Conservation (phyloP, 2,888 invertebrate genomes). For the Tachina grossa region DNA sequence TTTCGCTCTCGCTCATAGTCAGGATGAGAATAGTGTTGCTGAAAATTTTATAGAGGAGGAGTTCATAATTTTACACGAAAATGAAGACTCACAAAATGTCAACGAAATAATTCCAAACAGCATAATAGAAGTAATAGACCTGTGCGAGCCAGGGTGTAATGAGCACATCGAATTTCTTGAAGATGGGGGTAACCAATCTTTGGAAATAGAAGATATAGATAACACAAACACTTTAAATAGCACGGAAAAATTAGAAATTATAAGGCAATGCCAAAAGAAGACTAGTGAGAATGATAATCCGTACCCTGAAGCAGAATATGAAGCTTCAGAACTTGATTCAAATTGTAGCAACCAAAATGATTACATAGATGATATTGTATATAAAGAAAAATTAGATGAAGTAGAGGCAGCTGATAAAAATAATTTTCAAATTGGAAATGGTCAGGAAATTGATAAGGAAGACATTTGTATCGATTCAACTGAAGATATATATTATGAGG, state of each 20-base stretch:
- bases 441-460: background rate
- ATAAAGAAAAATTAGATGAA: constrained; percentile 8
- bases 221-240: background rate
- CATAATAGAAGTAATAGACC: background rate
- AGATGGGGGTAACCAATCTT: background rate
- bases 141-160: background rate
- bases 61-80: background rate
- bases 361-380: background rate
- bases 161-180: constrained; percentile 14
- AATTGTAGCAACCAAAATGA: background rate
- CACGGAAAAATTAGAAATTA: background rate
- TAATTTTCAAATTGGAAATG: background rate
- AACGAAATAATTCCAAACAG: background rate
- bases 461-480: background rate
- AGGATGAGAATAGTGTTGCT: background rate
- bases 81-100: constrained; percentile 3
- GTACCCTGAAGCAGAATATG: background rate
- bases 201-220: background rate
- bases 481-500: constrained; percentile 18
- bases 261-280: background rate
- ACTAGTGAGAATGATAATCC: background rate
- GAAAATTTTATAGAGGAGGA: background rate
- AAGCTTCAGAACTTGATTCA: background rate
- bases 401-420: background rate
- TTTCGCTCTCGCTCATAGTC: background rate